Base-by-base conservation (phyloP, 2,888 invertebrate genomes). In the Melinopterus prodromus region DNA sequence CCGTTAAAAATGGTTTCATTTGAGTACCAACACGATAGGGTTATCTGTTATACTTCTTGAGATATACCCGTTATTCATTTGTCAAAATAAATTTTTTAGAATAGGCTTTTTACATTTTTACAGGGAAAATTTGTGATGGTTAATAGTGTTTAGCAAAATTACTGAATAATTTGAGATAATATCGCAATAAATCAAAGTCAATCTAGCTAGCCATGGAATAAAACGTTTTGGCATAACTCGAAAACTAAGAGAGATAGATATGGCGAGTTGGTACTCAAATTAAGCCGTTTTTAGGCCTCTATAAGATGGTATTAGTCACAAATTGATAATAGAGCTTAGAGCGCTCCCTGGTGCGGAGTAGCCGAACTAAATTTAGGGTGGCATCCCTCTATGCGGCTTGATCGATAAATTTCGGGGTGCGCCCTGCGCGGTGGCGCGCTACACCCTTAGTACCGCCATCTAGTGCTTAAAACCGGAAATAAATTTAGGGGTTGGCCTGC, bases 401-500 rank as follows among this genome's bases (percentile, higher is more conserved):
- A 53, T 53, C 53, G 53, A 53, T 53, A 12, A 53, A 53, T 53
- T 53, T 53, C 12, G 53, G 53, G 53, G 53, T 53, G 53, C 53
- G 53, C 53, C 53, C 53, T 53, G 53, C 53, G 53, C 53, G 53
- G 53, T 53, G 53, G 53, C 7, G 53, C 12, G 7, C 53, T 53
- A 53, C 53, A 12, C 12, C 53, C 9, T 7, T 53, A 7, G 53
- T 53, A 12, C 9, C 53, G 53, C 53, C 9, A 7, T 53, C 53
- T 53, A 53, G 7, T 6, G 53, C 53, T 12, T 53, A 53, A 53
- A 53, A 53, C 53, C 12, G 9, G 53, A 53, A 12, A 1, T 53
- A 53, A 53, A 53, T 53, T 53, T 78, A 35, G 69, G 78, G 78
- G 72, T 78, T n/a, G 37, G 12, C 36, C 4, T n/a, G 72, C 16